Conservation (phyloP, 2,797 vertebrate species). For the Sebastes steindachneri region DNA sequence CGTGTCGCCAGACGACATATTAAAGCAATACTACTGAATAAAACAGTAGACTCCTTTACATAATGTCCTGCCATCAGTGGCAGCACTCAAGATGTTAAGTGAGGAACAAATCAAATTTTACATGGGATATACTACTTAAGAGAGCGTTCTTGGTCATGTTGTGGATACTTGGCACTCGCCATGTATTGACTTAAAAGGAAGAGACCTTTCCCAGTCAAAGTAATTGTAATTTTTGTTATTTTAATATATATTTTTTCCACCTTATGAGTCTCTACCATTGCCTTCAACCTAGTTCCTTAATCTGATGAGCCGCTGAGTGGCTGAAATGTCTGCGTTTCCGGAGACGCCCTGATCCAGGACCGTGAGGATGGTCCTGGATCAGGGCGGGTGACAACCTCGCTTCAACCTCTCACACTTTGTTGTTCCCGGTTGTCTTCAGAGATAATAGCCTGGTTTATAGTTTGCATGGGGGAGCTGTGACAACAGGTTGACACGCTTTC, state of each 20-base stretch:
- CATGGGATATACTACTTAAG: background rate
- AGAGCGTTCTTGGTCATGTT: background rate
- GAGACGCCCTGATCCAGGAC: background rate
- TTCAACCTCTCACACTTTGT: slow-evolving; percentile 6
- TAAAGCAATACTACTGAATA: background rate
- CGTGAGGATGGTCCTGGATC: background rate
- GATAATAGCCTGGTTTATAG: background rate
- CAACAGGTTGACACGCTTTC: slow-evolving; percentile 22
- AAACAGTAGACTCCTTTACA: background rate
- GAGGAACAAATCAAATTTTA: background rate
- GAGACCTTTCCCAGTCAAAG: background rate
- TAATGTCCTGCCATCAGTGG: no score
- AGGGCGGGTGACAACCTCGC: background rate
- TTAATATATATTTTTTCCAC: background rate
- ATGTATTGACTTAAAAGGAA: background rate
- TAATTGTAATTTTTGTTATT: background rate
- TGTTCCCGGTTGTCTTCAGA: slow-evolving; percentile 16
- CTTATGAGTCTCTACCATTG: background rate
- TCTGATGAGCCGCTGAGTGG: background rate
- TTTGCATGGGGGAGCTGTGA: slow-evolving; percentile 21
- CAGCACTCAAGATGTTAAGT: background rate
- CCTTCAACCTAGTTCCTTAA: background rate
- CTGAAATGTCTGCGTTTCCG: background rate
- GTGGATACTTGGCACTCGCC: background rate
- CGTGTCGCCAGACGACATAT: background rate